Evolutionary conservation across 2,888 invertebrate genomes (phyloP).

Genomic region (Synanthedon andrenaeformis): DNA sequence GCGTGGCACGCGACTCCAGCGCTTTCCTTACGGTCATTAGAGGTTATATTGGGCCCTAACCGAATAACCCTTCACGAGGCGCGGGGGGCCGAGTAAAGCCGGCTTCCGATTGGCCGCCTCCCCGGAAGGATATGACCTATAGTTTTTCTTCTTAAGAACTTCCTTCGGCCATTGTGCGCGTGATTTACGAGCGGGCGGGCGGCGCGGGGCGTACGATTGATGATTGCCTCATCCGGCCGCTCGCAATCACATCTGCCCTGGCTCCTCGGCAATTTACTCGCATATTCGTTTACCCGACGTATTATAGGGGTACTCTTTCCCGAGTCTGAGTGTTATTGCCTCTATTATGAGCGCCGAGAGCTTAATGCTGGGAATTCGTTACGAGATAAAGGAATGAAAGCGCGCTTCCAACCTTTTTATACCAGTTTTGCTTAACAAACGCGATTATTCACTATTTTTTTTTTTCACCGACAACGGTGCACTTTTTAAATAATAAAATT

Average conservation of each 20-base stretch:
- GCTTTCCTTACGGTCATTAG: background rate
- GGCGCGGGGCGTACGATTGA: conserved; percentile 48
- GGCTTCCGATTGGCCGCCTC: conserved; percentile 65
- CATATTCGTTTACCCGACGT: conserved; percentile 66
- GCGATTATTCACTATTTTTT: conserved; percentile 6
- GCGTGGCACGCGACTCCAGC: too few species aligned
- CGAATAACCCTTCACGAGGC: conserved; percentile 39
- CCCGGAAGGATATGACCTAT: conserved; percentile 71
- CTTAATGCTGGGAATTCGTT: conserved; percentile 43
- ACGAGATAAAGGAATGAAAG: conserved; percentile 19
- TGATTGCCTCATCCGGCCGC: conserved; percentile 57
- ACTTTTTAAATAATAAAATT: too few species aligned
- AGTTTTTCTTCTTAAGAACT: conserved; percentile 72
- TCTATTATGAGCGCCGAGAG: conserved; percentile 45
- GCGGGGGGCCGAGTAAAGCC: conserved; percentile 21
- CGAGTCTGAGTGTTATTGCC: conserved; percentile 60
- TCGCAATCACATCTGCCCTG: conserved; percentile 58
- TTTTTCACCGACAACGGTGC: background rate
- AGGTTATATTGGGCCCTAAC: conserved; percentile 5
- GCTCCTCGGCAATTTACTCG: conserved; percentile 57
- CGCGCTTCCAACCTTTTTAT: conserved; percentile 12
- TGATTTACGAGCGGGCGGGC: conserved; percentile 54
- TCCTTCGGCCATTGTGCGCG: conserved; percentile 66
- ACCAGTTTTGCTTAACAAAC: conserved; percentile 12
- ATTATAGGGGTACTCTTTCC: conserved; percentile 61